Conservation (phyloP, 2,113 vertebrate genomes). For the Pimephales promelas region DNA sequence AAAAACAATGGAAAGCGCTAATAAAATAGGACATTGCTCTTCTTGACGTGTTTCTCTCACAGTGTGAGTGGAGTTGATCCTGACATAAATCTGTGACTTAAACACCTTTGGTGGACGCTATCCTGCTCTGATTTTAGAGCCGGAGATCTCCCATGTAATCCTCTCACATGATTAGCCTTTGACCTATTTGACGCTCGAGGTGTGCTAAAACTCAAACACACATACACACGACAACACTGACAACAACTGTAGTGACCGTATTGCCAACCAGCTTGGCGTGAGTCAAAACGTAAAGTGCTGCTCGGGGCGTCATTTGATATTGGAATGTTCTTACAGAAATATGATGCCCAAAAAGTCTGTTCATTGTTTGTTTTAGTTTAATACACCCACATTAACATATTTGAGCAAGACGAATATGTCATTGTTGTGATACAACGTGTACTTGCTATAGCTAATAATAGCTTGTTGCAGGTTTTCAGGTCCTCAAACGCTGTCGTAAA, state of each 20-base stretch:
- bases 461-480: neutral
- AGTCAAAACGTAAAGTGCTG: neutral
- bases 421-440: neutral
- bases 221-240: neutral
- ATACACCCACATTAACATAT: neutral
- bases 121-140: conserved; percentile 25
- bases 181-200: neutral
- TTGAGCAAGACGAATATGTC: neutral
- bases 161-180: conserved; percentile 28
- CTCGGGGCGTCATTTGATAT: neutral
- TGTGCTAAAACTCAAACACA: conserved; percentile 16
- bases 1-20: neutral
- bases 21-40: neutral
- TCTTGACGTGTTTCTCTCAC: neutral
- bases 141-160: conserved; percentile 24
- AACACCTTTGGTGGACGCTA: neutral
- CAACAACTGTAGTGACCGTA: neutral
- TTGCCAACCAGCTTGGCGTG: neutral
- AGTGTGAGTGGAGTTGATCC: neutral
- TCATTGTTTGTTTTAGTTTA: neutral
- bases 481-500: neutral
- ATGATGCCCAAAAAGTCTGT: neutral
- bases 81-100: neutral
- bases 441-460: neutral
- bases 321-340: neutral